Base-by-base conservation (phyloP, 2,888 invertebrate species). In the Gymnocheta viridis region DNA sequence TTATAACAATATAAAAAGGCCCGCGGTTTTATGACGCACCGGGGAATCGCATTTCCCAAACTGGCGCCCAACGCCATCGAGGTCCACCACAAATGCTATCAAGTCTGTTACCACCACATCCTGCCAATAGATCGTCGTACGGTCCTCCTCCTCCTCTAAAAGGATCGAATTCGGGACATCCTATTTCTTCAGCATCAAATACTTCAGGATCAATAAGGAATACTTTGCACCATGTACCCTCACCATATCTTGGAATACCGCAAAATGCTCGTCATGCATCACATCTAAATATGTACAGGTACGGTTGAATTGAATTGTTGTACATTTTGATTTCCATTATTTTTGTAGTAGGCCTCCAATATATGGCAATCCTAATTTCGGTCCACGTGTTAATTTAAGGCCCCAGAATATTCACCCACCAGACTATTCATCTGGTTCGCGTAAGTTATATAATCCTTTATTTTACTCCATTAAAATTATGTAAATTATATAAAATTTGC, bases 101-200 rank as follows among this genome's bases (percentile, higher is more conserved):
- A 10, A 77, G 80, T 17, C 62, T 77, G 12, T 62, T 84, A 41
- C 54, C 86, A 51, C 72, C 86, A 29, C 86, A 85, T 27, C 86
- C 89, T 79, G 87, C 87, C 14, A 83, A 91, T 83, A 88, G 92
- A n/a, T 89, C 91, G 14, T 90, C 92, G 0, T 92, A 90, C 67
- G 92, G 91, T 2, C 91, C 91, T n/a, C 91, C 92, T 22, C 92
- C 91, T 2, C 91, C 91, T 1, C 82, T 91, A 9, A 88, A 91
- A 6, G 89, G 90, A 1, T 86, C 88, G 3, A 85, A 79, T 7
- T 87, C 87, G 1, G 87, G 89, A 4, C 81, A 89, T 29, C 83
- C 87, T 7, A 24, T 22, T 10, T 77, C 56, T 27, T 5, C 74
- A 78, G 62, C 47, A 56, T 58, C 82, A 76, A 81, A 9, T 67